Base-by-base conservation (phyloP, 2,113 vertebrate species). In the Pangasianodon hypophthalmus region DNA sequence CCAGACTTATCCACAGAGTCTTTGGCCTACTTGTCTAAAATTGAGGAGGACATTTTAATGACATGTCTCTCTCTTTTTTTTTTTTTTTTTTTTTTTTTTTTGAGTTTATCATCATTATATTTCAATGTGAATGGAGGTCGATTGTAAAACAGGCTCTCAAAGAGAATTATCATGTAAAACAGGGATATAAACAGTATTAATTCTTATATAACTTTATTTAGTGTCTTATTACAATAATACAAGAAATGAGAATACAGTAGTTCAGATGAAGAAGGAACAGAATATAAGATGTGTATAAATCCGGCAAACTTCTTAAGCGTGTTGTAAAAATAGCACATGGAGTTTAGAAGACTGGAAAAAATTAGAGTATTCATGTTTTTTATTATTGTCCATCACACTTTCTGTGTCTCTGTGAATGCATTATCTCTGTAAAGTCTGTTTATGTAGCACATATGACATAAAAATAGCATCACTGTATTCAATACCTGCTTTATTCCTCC, bases 21-120 rank as follows among this genome's bases (percentile, higher is more conserved):
- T 92, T 91, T 91, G 91, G 77, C 92, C 91, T 84, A 92, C 75
- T 91, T 93, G 77, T 75, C 24, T 19, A 58, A 90, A 90, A 77
- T 86, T 67, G 46, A 85, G 71, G 86, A 84, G 77, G 81, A 87
- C 84, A 44, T 91, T 90, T 93, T 90, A 90, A 91, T 89, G 64
- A 69, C 19, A 54, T 54, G 52, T 83, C 71, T 52, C 19, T 44
- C 4, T 29, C 26, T 26, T 1, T 9, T 1, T 64, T 24, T 14
- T 10, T 50, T 9, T 50, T 50, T 37, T 10, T 64, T 7, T 18
- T 26, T 6, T 71, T 71, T 71, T 37, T 41, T 83, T 86, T n/a
- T 62, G 32, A 80, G 46, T 8, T 86, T n/a, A 77, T 67, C 6
- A 37, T 32, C 62, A 7, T 77, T 82, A 82, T 48, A 32, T 44